These are phyloP conservation scores for Nycticebus coucang DNA, from an alignment of 2,113 vertebrate genomes.

Conservation along the genomic window DNA sequence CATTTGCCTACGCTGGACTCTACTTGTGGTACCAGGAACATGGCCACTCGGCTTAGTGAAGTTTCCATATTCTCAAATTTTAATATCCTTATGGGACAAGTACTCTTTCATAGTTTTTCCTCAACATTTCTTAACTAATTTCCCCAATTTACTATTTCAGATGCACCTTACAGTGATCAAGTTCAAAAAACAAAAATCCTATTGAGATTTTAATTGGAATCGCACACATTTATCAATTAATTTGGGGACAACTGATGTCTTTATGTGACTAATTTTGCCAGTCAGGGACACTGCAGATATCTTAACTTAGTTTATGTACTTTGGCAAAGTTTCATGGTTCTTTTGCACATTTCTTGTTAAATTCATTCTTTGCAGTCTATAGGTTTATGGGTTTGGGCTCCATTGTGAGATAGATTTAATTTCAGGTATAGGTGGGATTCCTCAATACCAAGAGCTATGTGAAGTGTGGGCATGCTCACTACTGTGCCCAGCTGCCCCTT, in stretches of 20 bases:
- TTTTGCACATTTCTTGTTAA: background rate
- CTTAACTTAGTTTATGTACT: background rate
- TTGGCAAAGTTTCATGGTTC: background rate
- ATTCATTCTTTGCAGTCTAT: background rate
- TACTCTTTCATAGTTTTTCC: background rate
- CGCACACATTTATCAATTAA: background rate
- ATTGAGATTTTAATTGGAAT: background rate
- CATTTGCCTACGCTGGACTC: background rate
- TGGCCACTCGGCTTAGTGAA: background rate
- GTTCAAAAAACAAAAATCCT: background rate
- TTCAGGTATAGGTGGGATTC: background rate
- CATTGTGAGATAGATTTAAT: background rate
- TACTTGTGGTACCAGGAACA: background rate
- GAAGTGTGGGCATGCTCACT: background rate
- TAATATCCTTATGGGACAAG: background rate
- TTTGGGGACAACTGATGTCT: background rate
- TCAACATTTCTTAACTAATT: background rate
- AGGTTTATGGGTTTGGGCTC: background rate
- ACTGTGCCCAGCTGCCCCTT: background rate
- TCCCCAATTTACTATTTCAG: background rate
- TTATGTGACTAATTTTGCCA: background rate
- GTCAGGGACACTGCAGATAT: background rate
- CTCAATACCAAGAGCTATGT: background rate
- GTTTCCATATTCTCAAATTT: background rate
- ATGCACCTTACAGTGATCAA: background rate